Evolutionary conservation across 2,797 vertebrate genomes (phyloP).

Genomic region (Parauchenoglanis punctatus): DNA sequence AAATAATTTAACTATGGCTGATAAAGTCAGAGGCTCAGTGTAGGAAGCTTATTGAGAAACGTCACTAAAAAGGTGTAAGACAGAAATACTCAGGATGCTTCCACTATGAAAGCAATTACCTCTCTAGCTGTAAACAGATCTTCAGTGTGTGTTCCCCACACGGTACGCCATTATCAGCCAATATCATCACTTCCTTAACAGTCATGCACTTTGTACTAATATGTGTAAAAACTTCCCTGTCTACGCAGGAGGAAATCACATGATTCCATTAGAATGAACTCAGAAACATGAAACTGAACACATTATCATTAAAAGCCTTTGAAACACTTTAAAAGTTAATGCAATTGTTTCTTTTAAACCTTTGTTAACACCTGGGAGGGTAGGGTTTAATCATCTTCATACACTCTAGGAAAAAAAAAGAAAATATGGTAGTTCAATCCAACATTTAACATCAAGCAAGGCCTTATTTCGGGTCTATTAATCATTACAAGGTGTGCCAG

Average conservation of each 20-base stretch:
- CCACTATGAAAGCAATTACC: background rate
- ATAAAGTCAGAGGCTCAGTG: background rate
- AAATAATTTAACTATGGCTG: background rate
- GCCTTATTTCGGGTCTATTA: background rate
- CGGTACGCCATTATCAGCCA: conserved; percentile 24
- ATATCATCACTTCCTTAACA: background rate
- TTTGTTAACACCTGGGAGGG: background rate
- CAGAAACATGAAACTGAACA: background rate
- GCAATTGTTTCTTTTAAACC: background rate
- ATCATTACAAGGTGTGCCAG: conserved; percentile 5
- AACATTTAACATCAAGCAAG: background rate
- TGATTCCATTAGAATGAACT: background rate
- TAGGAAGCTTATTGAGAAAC: background rate
- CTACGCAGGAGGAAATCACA: conserved; percentile 1
- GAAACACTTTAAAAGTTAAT: background rate
- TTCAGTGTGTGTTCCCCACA: background rate
- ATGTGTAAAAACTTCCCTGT: background rate
- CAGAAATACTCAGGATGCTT: background rate
- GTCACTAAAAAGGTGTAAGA: background rate
- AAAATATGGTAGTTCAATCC: background rate
- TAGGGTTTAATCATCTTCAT: background rate
- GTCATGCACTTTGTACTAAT: background rate
- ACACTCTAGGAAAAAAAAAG: background rate
- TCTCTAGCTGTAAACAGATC: background rate
- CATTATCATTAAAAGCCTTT: background rate